Evolutionary conservation across 2,113 vertebrate genomes (phyloP).

Genomic region (Aphyosemion australe): DNA sequence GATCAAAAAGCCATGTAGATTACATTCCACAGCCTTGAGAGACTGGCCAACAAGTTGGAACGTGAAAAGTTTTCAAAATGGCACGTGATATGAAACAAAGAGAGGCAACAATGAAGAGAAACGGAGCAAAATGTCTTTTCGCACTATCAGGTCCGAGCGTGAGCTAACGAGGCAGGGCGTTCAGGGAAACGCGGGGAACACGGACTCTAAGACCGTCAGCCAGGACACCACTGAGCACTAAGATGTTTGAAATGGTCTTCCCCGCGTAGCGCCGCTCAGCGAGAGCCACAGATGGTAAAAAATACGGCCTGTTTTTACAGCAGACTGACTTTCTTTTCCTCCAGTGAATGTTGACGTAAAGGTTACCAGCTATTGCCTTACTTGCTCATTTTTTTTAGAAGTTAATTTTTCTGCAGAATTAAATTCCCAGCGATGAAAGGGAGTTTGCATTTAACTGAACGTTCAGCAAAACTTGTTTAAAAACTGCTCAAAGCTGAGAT

Average conservation of each 20-base stretch:
- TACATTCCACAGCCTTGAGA: slow-evolving; percentile 35
- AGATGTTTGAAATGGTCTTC: slow-evolving; percentile 72
- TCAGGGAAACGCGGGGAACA: slow-evolving; percentile 52
- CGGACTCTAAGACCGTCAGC: slow-evolving; percentile 52
- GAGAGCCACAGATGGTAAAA: slow-evolving; percentile 68
- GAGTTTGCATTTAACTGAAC: slow-evolving; percentile 33
- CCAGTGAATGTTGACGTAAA: slow-evolving; percentile 49
- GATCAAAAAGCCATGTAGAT: slow-evolving; percentile 42
- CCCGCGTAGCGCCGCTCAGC: slow-evolving; percentile 58
- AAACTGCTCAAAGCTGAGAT: slow-evolving; percentile 37
- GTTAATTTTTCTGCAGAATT: not conserved
- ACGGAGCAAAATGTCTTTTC: slow-evolving; percentile 54
- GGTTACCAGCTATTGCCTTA: slow-evolving; percentile 35
- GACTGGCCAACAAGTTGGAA: not conserved
- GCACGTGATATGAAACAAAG: slow-evolving; percentile 60
- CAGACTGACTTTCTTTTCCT: slow-evolving; percentile 52
- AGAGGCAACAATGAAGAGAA: slow-evolving; percentile 48
- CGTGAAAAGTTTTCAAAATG: slow-evolving; percentile 20
- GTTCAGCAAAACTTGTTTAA: slow-evolving; percentile 45
- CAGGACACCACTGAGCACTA: slow-evolving; percentile 66
- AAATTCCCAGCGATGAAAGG: slow-evolving; percentile 32
- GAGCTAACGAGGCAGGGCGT: slow-evolving; percentile 72
- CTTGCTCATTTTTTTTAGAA: too few species aligned
- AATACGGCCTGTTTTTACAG: slow-evolving; percentile 63
- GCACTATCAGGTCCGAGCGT: slow-evolving; percentile 57